phyloP scores from a whole-genome alignment of 2,888 invertebrate genomes.

The Sipha maydis region DNA sequence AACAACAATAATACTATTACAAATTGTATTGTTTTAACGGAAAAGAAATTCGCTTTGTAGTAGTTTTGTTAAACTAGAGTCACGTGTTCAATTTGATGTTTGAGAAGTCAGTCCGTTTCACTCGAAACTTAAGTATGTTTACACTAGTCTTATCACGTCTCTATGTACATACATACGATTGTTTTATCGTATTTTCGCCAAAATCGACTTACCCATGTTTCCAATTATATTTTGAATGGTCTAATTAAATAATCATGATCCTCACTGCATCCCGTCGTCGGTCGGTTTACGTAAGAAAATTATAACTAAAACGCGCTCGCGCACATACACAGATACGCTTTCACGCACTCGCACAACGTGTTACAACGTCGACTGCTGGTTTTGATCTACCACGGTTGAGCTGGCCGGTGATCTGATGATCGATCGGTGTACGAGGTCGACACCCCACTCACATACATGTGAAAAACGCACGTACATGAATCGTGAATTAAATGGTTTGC shows the following conservation, averaged over 20 bases:
- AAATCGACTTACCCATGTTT: slow-evolving; percentile 45
- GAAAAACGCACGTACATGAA: slow-evolving; percentile 6
- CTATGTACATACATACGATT: too few relatives aligned
- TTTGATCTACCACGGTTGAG: slow-evolving; percentile 33
- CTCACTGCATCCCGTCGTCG: neutral
- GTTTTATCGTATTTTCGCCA: neutral
- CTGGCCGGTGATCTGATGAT: slow-evolving; percentile 44
- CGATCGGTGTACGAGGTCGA: slow-evolving; percentile 53
- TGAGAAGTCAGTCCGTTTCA: too few relatives aligned
- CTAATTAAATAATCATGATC: too few relatives aligned
- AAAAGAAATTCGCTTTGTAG: too few relatives aligned
- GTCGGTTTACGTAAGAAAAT: neutral
- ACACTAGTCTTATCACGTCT: too few relatives aligned
- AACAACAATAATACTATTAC: too few relatives aligned
- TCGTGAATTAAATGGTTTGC: slow-evolving; percentile 20
- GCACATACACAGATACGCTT: too few relatives aligned
- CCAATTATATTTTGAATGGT: neutral
- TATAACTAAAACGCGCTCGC: neutral
- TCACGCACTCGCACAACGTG: neutral
- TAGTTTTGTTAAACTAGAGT: too few relatives aligned
- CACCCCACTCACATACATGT: slow-evolving; percentile 18
- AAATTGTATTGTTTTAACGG: too few relatives aligned
- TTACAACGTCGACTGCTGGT: slow-evolving; percentile 40
- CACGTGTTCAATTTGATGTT: too few relatives aligned
- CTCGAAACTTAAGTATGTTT: too few relatives aligned